These are phyloP conservation scores for Eulithis prunata DNA, from an alignment of 2,888 invertebrate species.

Conservation along the genomic window DNA sequence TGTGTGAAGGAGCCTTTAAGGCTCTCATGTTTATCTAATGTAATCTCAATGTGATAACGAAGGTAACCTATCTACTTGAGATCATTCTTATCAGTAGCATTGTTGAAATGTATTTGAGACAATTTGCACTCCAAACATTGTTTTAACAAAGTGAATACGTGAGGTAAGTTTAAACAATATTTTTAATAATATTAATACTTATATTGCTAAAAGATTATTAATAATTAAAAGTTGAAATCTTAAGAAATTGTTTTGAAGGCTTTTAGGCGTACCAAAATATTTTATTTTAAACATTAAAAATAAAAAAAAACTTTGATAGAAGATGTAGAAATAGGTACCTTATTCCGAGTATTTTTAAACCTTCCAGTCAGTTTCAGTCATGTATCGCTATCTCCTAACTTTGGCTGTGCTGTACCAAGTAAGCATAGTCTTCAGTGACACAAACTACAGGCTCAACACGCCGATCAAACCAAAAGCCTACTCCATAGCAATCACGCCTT, in stretches of 20 bases:
- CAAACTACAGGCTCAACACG: conserved; percentile 69
- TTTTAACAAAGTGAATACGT: conserved; percentile 46
- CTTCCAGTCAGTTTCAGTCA: conserved; percentile 72
- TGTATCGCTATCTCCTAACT: conserved; percentile 50
- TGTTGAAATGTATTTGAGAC: conserved; percentile 43
- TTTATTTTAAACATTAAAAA: no score
- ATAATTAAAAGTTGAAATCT: no score
- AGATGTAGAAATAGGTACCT: no score
- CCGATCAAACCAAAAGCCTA: conserved; percentile 81
- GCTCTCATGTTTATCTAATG: conserved; percentile 41
- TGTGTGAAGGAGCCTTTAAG: conserved; percentile 24
- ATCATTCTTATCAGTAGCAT: conserved; percentile 59
- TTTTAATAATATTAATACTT: neutral
- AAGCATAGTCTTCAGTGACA: conserved; percentile 53
- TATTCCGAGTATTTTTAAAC: neutral
- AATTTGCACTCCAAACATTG: conserved; percentile 49
- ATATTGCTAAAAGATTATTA: no score
- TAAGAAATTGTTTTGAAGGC: no score
- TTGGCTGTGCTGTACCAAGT: conserved; percentile 49
- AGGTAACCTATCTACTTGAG: conserved; percentile 52
- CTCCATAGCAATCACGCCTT: conserved; percentile 78
- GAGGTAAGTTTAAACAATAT: conserved; percentile 1
- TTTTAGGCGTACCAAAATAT: no score
- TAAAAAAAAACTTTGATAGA: no score
- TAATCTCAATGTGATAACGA: conserved; percentile 52